Base-by-base conservation (phyloP, 2,797 vertebrate species). In the Malacoctenus gilli region DNA sequence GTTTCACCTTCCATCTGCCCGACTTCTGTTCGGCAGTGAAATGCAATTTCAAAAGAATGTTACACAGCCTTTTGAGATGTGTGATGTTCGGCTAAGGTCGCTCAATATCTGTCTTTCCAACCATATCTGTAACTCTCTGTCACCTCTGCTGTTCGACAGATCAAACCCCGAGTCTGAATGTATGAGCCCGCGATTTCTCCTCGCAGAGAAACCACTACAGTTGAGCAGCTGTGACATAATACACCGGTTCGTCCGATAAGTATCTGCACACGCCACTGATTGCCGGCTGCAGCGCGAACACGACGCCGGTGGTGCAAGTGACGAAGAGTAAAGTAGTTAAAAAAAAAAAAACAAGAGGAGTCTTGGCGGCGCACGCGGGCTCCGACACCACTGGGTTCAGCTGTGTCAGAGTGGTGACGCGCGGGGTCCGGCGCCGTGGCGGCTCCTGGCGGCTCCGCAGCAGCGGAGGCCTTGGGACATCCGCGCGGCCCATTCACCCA, bases 401-500 rank as follows among this genome's bases (percentile, higher is more conserved):
- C 23, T 42, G 70, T 57, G 67, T 57, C 28, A 22, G 48, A 66
- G 68, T 52, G 38, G 60, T 38, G 32, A 59, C 18, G 47, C 59
- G 68, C 53, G 66, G 70, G 72, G 69, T 51, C 52, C 32, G 28
- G 62, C 54, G 48, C 79, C 61, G 70, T 70, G 30, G 79, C 53
- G 80, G 81, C 84, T 82, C 84, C 83, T 87, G 47, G 21, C 85
- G 83, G 75, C n/a, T 84, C 66, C 66, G 82, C 79, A 62, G 84
- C 79, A 88, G 47, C 79, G 51, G 74, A 70, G 77, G 76, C 89
- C 85, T 77, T n/a, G 28, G 92, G 88, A 89, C 84, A 89, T 91
- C 87, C 87, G 82, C 89, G 81, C 75, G 69, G 61, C 73, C 86
- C 78, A 91, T 91, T 89, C 87, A 88, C 59, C 59, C 61, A 23